Evolutionary conservation across 2,797 vertebrate genomes (phyloP), one percentile per base, ranked within the genome.

Genomic region (Potorous gilbertii): DNA sequence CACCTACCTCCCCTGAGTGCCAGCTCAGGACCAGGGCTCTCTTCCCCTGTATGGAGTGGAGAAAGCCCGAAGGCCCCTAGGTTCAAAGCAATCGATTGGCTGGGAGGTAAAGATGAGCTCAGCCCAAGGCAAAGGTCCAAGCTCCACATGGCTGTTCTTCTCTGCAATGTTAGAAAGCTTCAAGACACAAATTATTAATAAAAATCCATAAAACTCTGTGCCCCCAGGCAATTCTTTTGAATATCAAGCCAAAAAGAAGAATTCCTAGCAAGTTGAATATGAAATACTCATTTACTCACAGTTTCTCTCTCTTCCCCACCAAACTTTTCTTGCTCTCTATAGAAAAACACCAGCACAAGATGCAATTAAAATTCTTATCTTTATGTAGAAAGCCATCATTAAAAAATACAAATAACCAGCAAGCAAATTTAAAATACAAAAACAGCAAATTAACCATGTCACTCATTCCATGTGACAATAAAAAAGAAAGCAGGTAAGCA

Each of bases 121-220:
- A 87, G 24, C 74, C 40, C 74, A 87, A 21, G 74, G 74, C 74
- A 46, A 87, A 50, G 40, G 13, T 50, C 74, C 74, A n/a, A 87
- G 40, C 13, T 87, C 74, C 74, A 87, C 74, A 87, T 27, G 40
- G 24, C 74, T 87, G 40, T 18, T 74, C 56, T 66, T 66, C 40
- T 87, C 40, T 87, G 74, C 74, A 87, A 50, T 11, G 21, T 46
- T 50, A 87, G 40, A 87, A 87, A 46, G 24, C 74, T 87, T 87
- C 74, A 87, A 50, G 46, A 87, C 74, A 87, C 74, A 87, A 87
- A 87, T 87, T 87, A 87, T 87, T 87, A 87, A 21, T 87, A 87
- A 87, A 87, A 50, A 87, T 87, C 74, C 74, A 87, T 87, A 50
- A 87, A 87, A 24, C 21, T 46, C 40, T 46, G 21, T 50, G 74